phyloP scores from a whole-genome alignment of 2,113 vertebrate genomes.

The Condylura cristata region DNA sequence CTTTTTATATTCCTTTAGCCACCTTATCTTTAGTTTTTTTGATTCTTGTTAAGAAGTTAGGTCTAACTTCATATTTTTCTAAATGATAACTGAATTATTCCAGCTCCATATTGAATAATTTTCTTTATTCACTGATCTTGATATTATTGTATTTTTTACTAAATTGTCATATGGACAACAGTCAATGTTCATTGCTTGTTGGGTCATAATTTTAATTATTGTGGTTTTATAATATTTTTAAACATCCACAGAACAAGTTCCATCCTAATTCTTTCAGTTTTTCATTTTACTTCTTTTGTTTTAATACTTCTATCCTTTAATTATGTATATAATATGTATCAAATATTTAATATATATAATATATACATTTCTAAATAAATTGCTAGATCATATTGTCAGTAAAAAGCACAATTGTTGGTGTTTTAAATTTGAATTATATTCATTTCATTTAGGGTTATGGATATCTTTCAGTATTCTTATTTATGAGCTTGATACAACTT shows the following conservation, averaged over 20 bases:
- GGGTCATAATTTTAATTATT: conserved; percentile 21
- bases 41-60: not conserved
- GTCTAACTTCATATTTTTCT: conserved; percentile 1
- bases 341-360: too few relatives aligned
- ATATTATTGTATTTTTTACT: not conserved
- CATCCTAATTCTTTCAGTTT: not conserved
- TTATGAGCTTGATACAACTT: not conserved
- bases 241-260: not conserved
- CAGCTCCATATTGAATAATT: not conserved
- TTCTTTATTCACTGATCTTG: not conserved
- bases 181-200: not conserved
- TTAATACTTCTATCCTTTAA: not conserved
- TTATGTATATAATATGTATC: not conserved
- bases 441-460: not conserved
- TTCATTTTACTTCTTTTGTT: not conserved
- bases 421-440: conserved; percentile 40
- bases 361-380: not conserved
- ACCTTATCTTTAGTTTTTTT: conserved; percentile 22
- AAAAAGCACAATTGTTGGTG: not conserved
- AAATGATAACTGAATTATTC: conserved; percentile 4
- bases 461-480: not conserved
- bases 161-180: not conserved
- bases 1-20: not conserved
- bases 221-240: conserved; percentile 17
- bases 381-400: not conserved